phyloP scores from a whole-genome alignment of 2,113 vertebrate genomes.

The Solea senegalensis region DNA sequence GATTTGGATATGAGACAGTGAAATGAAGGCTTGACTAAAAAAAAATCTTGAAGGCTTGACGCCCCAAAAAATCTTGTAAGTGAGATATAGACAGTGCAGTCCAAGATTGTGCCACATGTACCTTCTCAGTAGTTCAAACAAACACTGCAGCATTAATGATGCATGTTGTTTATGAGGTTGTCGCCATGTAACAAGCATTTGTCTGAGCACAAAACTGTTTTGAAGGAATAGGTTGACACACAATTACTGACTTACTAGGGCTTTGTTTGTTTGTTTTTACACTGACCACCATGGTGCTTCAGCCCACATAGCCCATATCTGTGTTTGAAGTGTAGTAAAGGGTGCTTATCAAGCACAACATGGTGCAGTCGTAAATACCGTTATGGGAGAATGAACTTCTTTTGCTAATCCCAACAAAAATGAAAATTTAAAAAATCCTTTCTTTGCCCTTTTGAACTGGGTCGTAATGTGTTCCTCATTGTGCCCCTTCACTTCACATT shows the following conservation, averaged over 20 bases:
- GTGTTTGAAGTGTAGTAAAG: not conserved
- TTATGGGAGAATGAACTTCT: constrained; percentile 16
- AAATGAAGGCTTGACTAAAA: too few relatives aligned
- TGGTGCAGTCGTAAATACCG: constrained; percentile 20
- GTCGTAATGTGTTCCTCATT: too few relatives aligned
- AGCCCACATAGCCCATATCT: constrained; percentile 41
- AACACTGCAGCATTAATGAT: not conserved
- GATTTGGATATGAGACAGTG: too few relatives aligned
- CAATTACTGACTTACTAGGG: not conserved
- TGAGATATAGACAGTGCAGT: not conserved
- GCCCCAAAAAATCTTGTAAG: not conserved
- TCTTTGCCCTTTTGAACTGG: too few relatives aligned
- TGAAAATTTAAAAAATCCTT: too few relatives aligned
- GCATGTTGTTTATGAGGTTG: not conserved
- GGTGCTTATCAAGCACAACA: constrained; percentile 19
- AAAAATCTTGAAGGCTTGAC: too few relatives aligned
- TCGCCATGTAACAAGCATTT: not conserved
- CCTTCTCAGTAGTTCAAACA: not conserved
- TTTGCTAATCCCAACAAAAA: constrained; percentile 4
- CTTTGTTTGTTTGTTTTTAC: not conserved
- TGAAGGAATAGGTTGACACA: not conserved
- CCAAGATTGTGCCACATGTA: not conserved
- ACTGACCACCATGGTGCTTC: not conserved
- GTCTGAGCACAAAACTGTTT: constrained; percentile 1
- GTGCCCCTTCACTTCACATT: too few relatives aligned